Conservation (phyloP, 2,797 vertebrate species). For the Gambusia yucatana region DNA sequence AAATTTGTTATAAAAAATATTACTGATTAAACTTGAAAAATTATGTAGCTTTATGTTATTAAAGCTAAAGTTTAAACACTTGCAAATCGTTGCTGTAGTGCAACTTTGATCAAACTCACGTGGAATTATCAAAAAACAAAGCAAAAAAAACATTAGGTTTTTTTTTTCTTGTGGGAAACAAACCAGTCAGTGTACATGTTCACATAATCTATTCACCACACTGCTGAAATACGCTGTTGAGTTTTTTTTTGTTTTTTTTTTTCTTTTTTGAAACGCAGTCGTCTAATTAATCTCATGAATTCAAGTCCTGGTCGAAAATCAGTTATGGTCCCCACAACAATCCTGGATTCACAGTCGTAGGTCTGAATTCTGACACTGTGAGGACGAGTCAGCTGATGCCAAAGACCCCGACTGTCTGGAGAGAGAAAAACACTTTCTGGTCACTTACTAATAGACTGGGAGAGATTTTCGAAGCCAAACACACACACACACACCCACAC, state of each 20-base stretch:
- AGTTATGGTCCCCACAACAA: not conserved
- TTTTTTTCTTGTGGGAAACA: not conserved
- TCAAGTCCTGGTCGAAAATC: not conserved
- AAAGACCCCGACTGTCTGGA: not conserved
- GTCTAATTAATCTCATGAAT: not conserved
- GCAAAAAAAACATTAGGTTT: not conserved
- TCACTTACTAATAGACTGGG: not conserved
- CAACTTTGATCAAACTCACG: no score
- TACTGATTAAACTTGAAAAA: no score
- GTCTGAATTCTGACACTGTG: not conserved
- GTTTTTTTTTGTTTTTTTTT: not conserved
- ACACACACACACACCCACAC: not conserved
- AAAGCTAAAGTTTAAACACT: no score
- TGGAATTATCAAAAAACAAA: no score
- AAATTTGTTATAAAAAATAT: no score
- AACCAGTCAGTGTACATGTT: not conserved
- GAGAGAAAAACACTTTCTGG: not conserved
- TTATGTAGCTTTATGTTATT: no score
- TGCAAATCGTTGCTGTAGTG: no score
- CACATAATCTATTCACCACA: not conserved
- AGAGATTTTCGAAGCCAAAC: not conserved
- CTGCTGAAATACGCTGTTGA: not conserved
- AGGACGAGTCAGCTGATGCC: not conserved
- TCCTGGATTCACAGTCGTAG: not conserved
- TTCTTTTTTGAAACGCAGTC: not conserved